Evolutionary conservation across 2,113 vertebrate genomes (phyloP).

Genomic region (Zonotrichia leucophrys): DNA sequence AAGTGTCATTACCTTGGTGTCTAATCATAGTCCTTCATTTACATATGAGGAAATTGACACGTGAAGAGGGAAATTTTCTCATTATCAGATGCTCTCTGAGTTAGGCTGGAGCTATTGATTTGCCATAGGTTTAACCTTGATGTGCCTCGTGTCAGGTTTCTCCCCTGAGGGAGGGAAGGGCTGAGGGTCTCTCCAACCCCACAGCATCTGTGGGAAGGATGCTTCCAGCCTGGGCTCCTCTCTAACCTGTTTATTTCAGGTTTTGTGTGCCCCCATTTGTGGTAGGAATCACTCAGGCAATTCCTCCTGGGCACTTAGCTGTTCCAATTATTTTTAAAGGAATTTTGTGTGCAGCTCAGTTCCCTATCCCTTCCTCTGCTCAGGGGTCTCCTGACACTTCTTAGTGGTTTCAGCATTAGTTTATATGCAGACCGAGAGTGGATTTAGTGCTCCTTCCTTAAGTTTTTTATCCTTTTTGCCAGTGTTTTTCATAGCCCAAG

Average conservation of each 20-base stretch:
- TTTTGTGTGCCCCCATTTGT: neutral
- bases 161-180: neutral
- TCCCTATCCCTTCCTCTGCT: neutral
- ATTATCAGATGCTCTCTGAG: slow-evolving; percentile 17
- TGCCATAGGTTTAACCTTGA: slow-evolving; percentile 25
- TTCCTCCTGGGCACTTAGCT: neutral
- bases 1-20: slow-evolving; percentile 36
- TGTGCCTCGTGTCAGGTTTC: neutral
- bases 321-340: slow-evolving; percentile 33
- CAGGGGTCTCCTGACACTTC: slow-evolving; percentile 17
- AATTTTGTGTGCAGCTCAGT: neutral
- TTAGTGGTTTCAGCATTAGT: slow-evolving; percentile 12
- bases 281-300: neutral
- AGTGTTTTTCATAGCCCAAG: slow-evolving; percentile 38
- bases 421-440: slow-evolving; percentile 25
- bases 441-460: neutral
- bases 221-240: neutral
- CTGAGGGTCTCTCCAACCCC: neutral
- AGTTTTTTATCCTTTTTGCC: slow-evolving; percentile 28
- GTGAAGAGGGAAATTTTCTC: slow-evolving; percentile 43
- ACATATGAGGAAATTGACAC: slow-evolving; percentile 52
- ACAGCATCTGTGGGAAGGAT: neutral
- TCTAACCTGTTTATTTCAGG: neutral
- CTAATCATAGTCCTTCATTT: slow-evolving; percentile 61
- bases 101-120: slow-evolving; percentile 19